A percentile compares a stretch with the other conserved stretches of the same genome.
These are phyloP conservation scores for Geococcyx californianus DNA, from an alignment of 2,113 vertebrate genomes.

Conservation along the genomic window DNA sequence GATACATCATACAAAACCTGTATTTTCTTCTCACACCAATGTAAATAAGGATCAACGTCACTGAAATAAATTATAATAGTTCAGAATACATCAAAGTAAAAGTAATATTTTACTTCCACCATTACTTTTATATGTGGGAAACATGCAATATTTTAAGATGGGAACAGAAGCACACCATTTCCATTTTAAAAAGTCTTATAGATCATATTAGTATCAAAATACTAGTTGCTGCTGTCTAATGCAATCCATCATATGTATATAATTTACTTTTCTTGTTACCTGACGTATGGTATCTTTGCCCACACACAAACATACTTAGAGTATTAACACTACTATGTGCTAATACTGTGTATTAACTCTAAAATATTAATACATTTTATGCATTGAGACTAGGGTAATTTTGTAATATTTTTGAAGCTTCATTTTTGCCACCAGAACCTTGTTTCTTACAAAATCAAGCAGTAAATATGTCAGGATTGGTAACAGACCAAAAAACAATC, in stretches of 20 bases:
- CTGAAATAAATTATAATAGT: neutral
- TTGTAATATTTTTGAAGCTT: neutral
- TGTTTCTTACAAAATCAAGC: neutral
- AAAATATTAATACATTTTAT: neutral
- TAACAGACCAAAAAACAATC: neutral
- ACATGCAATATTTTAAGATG: neutral
- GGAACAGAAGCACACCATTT: neutral
- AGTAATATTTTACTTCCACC: neutral
- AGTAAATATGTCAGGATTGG: neutral
- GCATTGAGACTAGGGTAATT: neutral
- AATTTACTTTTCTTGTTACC: neutral
- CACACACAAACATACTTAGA: neutral
- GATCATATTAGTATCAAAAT: neutral
- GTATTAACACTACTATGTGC: neutral
- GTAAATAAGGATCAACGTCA: neutral
- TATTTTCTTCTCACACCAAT: neutral
- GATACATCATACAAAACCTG: accelerated
- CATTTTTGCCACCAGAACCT: neutral
- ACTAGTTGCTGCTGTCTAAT: neutral
- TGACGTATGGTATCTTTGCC: neutral
- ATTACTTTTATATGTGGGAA: neutral
- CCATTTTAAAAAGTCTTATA: neutral
- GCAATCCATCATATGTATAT: neutral
- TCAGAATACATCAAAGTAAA: neutral
- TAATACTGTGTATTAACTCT: neutral